A percentile compares a stretch with the other conserved stretches of the same genome.
Conservation (phyloP, 2,888 invertebrate species). For the Nebria salina region DNA sequence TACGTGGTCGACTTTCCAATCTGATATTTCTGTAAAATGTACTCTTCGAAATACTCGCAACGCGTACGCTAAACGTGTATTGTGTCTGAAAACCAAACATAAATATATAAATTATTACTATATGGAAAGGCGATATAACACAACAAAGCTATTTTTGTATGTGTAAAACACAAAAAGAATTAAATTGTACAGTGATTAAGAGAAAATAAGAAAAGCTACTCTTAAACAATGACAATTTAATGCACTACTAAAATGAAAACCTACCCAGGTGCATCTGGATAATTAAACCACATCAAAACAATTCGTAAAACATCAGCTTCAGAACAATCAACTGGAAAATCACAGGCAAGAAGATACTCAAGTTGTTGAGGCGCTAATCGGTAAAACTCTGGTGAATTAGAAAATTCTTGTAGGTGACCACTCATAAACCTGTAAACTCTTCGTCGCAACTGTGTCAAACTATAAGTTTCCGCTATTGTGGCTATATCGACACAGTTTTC, state of each 20-base stretch:
- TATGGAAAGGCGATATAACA: too few species aligned
- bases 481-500: conserved; percentile 79
- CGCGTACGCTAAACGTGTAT: conserved; percentile 60
- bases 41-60: conserved; percentile 63
- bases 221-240: neutral
- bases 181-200: conserved; percentile 8
- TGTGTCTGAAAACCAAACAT: conserved; percentile 54
- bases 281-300: conserved; percentile 70
- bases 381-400: conserved; percentile 69
- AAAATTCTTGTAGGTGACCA: conserved; percentile 70
- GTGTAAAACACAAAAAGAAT: neutral
- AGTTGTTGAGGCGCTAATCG: conserved; percentile 70
- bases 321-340: conserved; percentile 75
- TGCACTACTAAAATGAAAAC: conserved; percentile 33
- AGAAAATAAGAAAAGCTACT: conserved; percentile 23
- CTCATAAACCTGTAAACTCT: conserved; percentile 74
- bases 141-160: neutral
- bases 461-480: conserved; percentile 75
- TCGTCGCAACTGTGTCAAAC: conserved; percentile 67
- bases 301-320: conserved; percentile 70
- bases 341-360: conserved; percentile 69
- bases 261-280: conserved; percentile 57
- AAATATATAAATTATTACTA: neutral
- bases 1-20: conserved; percentile 56
- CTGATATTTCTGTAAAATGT: conserved; percentile 63